Base-by-base conservation (phyloP, 1,140 invertebrate species). In the Sitodiplosis mosellana region DNA sequence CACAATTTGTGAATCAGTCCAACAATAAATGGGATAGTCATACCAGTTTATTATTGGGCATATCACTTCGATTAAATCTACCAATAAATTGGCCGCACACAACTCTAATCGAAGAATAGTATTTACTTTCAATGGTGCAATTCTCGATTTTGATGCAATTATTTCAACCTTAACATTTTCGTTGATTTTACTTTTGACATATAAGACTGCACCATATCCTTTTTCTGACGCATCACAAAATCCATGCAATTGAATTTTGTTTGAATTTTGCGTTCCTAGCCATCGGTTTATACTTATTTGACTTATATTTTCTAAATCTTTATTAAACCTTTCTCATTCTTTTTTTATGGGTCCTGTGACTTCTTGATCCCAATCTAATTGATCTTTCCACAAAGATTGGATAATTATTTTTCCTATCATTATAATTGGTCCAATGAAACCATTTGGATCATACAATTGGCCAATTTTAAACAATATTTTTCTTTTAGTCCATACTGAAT, bases 341-440 rank as follows among this genome's bases (percentile, higher is more conserved):
- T n/a, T n/a, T n/a, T 21, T 49, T 19, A 4, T 49, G 15, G 19
- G 47, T 10, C 15, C 54, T 38, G 19, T 34, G 17, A 12, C 21
- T 3, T 12, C 55, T 45, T 61, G 53, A 49, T 70, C 68, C 67
- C 66, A 70, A 5, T 51, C 53, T 6, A 57, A 10, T 8, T 56
- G 48, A 14, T 48, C 8, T 14, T 56, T 22, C 66, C 67, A 67
- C 3, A 71, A 36, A 33, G 58, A 50, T 56, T 72, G 68, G 14
- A 72, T 58, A 0, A 70, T 49, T 0, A 70, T 59, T 55, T 71
- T 71, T 12, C 58, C 56, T 8, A 19, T 49, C 5, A 70, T 54
- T 2, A 63, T 57, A 0, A 62, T 49, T 17, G 69, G 69, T 2
- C 57, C 53, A 1, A 69, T 40, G 47, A 60, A 61, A 12, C 67